Conservation (phyloP, 2,888 invertebrate species). For the Conomelus anceps region DNA sequence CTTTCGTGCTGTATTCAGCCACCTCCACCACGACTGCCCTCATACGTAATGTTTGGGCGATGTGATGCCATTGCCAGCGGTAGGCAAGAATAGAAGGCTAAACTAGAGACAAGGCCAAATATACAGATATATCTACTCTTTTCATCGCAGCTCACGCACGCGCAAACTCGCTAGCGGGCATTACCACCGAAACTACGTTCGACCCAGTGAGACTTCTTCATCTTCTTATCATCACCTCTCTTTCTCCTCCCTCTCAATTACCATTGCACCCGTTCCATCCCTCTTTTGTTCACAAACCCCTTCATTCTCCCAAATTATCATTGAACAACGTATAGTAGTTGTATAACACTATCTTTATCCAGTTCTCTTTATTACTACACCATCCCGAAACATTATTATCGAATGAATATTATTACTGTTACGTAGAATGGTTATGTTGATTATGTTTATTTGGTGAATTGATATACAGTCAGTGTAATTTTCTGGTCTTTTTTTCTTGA, state of each 20-base stretch:
- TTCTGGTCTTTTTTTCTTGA: too few relatives aligned
- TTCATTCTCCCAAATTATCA: too few relatives aligned
- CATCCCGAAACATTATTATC: background rate
- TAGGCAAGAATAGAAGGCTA: background rate
- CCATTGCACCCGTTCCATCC: background rate
- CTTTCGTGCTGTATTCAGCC: background rate
- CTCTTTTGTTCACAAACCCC: background rate
- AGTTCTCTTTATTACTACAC: background rate
- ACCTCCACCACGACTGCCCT: background rate
- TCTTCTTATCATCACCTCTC: background rate
- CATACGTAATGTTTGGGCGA: background rate
- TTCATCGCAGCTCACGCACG: background rate
- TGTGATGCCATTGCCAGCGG: background rate
- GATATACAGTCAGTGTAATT: too few relatives aligned
- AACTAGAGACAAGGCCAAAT: background rate
- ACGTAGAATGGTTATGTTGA: background rate
- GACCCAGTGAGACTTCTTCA: background rate
- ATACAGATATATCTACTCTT: background rate
- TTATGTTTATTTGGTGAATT: too few relatives aligned
- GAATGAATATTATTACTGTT: background rate
- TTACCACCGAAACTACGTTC: background rate
- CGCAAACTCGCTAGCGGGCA: background rate
- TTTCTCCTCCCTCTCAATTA: background rate
- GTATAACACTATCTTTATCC: background rate
- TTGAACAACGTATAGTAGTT: too few relatives aligned